A percentile compares a stretch with the other conserved stretches of the same genome.
These are phyloP conservation scores for Tapirus terrestris DNA, from an alignment of 2,113 vertebrate species.

Conservation along the genomic window DNA sequence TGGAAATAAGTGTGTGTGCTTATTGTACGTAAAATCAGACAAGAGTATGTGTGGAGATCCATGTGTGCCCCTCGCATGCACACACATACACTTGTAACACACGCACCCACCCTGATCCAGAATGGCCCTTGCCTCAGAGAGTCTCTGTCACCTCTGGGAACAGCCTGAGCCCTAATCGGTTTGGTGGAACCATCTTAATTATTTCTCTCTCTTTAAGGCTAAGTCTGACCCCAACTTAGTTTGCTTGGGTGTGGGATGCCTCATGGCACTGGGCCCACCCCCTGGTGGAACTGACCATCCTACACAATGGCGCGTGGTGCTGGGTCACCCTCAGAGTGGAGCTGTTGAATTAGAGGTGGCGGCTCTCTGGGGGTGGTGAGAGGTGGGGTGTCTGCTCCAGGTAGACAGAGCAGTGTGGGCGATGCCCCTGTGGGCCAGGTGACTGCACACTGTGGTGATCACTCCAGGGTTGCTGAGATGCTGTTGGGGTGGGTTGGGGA, in stretches of 20 bases:
- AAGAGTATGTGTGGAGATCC: too few relatives aligned
- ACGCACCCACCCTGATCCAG: not conserved
- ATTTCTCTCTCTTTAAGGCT: not conserved
- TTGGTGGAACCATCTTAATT: not conserved
- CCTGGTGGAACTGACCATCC: not conserved
- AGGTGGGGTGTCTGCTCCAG: not conserved
- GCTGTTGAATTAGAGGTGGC: not conserved
- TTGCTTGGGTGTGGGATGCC: not conserved
- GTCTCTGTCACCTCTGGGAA: not conserved
- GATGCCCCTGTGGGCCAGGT: rapidly evolving
- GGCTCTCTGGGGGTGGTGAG: not conserved
- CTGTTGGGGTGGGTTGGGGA: not conserved
- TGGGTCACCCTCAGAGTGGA: not conserved
- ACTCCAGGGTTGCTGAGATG: not conserved
- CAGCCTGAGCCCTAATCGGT: not conserved
- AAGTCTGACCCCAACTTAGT: not conserved
- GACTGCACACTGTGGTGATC: rapidly evolving
- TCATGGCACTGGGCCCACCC: rapidly evolving
- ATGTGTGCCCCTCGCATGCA: not conserved
- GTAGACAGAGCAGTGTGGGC: not conserved
- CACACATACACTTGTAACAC: not conserved
- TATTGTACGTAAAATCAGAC: not conserved
- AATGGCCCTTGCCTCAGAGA: not conserved
- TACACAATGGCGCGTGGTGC: too few relatives aligned
- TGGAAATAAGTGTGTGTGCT: not conserved